Conservation (phyloP, 2,113 vertebrate species). For the Nyctibius bracteatus region DNA sequence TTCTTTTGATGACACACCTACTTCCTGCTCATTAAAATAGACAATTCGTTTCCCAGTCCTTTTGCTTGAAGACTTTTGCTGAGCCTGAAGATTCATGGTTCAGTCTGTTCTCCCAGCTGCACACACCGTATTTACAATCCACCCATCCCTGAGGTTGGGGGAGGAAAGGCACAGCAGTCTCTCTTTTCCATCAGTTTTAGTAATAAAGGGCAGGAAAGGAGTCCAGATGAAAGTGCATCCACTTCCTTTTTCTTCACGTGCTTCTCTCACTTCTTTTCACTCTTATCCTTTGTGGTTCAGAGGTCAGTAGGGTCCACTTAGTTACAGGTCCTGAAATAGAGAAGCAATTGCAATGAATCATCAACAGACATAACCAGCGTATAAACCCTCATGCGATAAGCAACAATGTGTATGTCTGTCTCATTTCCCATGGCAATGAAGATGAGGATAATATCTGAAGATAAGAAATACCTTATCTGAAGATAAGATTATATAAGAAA, state of each 20-base stretch:
- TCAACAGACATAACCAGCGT: not conserved
- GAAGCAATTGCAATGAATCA: conserved; percentile 33
- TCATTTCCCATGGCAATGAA: not conserved
- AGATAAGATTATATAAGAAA: too few species aligned
- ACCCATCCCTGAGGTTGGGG: conserved; percentile 26
- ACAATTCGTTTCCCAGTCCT: conserved; percentile 89
- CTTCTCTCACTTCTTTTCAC: conserved; percentile 27
- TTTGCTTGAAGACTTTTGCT: conserved; percentile 88
- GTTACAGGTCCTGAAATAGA: conserved; percentile 48
- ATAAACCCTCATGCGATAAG: not conserved
- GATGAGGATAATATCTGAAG: not conserved
- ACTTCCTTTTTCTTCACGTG: not conserved
- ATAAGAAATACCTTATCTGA: too few species aligned
- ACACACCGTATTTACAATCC: conserved; percentile 3
- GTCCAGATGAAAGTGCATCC: not conserved
- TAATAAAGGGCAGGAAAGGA: not conserved
- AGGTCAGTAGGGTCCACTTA: conserved; percentile 8
- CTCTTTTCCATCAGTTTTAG: conserved; percentile 15
- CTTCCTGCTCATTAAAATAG: conserved; percentile 84
- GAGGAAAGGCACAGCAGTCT: conserved; percentile 7
- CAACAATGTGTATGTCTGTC: not conserved
- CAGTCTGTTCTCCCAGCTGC: conserved; percentile 13
- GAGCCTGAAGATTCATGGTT: conserved; percentile 94
- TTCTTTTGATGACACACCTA: conserved; percentile 78
- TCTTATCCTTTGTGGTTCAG: conserved; percentile 15